A percentile compares a stretch with the other conserved stretches of the same genome.
phyloP scores from a whole-genome alignment of 1,140 invertebrate species.

The Sinonovacula constricta region DNA sequence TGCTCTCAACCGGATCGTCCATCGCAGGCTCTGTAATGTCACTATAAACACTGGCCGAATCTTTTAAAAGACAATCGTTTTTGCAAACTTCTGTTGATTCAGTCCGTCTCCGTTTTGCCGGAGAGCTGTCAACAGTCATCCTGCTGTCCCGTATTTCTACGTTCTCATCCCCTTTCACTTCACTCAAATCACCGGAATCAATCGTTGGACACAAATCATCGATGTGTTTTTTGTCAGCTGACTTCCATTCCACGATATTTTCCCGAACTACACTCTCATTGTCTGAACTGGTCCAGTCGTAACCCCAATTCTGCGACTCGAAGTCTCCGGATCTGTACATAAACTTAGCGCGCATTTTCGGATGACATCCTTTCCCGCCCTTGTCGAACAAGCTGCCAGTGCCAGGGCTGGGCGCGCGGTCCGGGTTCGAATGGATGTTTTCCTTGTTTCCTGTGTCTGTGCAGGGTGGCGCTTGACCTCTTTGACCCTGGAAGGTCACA shows the following conservation, averaged over 20 bases:
- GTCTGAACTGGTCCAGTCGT: slow-evolving; percentile 48
- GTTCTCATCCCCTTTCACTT: not conserved
- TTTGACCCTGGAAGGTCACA: no score
- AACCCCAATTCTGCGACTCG: slow-evolving; percentile 35
- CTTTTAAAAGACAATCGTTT: slow-evolving; percentile 1
- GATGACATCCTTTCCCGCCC: slow-evolving; percentile 53
- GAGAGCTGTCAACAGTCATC: not conserved
- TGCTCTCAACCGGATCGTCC: not conserved
- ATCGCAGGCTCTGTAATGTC: slow-evolving; percentile 17
- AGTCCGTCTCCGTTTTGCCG: not conserved
- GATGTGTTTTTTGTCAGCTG: not conserved
- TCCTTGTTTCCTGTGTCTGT: slow-evolving; percentile 20
- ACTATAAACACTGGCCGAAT: slow-evolving; percentile 10
- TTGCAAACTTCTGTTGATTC: not conserved
- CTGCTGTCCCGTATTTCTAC: no score
- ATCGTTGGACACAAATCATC: no score
- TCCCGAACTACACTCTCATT: slow-evolving; percentile 36
- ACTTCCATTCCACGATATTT: not conserved
- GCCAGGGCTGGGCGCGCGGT: not conserved
- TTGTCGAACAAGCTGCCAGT: slow-evolving; percentile 19
- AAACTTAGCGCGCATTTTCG: slow-evolving; percentile 49
- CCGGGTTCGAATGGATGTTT: slow-evolving; percentile 6
- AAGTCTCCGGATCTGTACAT: slow-evolving; percentile 48
- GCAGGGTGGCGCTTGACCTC: no score
- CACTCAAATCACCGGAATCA: not conserved